These are phyloP conservation scores for Numenius phaeopus DNA, from an alignment of 2,797 vertebrate genomes.

Conservation along the genomic window DNA sequence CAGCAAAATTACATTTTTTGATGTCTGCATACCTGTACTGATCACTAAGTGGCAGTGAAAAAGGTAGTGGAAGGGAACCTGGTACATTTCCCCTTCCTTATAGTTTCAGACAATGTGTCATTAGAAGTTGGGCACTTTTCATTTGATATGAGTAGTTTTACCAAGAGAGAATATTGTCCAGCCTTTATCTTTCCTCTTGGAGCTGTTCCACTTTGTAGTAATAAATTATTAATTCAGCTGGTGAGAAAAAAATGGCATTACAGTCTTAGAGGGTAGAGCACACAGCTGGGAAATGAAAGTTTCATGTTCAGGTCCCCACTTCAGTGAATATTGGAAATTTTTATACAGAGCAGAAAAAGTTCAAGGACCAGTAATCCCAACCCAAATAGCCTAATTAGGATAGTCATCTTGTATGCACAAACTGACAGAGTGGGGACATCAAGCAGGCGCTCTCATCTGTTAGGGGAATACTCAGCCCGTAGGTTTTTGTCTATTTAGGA, in stretches of 20 bases:
- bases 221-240: background rate
- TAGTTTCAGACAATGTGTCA: background rate
- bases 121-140: background rate
- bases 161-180: background rate
- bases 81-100: background rate
- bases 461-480: background rate
- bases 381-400: background rate
- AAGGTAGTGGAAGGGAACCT: background rate
- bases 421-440: background rate
- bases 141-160: background rate
- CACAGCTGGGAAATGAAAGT: background rate
- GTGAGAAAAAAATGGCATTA: background rate
- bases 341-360: background rate
- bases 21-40: background rate
- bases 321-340: background rate
- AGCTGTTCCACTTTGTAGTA: background rate
- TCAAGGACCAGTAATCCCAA: background rate
- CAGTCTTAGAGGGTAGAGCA: background rate
- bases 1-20: background rate
- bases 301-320: background rate
- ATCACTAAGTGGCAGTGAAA: background rate
- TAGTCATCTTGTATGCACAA: background rate
- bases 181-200: background rate
- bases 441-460: background rate
- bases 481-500: background rate